phyloP scores from a whole-genome alignment of 2,797 vertebrate species.

The Periparus ater region DNA sequence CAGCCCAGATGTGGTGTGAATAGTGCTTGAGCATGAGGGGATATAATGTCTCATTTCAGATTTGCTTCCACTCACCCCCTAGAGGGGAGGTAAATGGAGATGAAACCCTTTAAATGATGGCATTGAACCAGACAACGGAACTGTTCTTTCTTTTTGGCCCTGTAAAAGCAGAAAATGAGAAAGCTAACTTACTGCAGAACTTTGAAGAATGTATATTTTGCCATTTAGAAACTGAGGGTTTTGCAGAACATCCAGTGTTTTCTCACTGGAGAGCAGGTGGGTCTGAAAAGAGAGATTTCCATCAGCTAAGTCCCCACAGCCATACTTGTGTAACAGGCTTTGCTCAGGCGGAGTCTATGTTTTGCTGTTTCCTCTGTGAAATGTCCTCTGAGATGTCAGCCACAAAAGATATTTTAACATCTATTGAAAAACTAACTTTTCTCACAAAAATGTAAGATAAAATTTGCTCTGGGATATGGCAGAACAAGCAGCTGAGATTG shows the following conservation, averaged over 20 bases:
- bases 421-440: neutral
- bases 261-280: neutral
- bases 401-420: neutral
- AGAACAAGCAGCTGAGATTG: neutral
- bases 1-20: neutral
- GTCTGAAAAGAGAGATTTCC: neutral
- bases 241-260: neutral
- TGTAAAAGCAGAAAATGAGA: neutral
- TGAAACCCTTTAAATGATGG: neutral
- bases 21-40: neutral
- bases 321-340: neutral
- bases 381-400: neutral
- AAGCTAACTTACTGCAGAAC: neutral
- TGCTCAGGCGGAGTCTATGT: accelerated
- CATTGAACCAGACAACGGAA: neutral
- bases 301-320: neutral
- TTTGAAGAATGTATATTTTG: neutral
- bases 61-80: neutral
- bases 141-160: neutral
- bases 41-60: neutral
- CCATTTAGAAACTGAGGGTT: neutral
- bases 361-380: neutral
- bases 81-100: neutral
- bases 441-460: neutral
- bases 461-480: neutral